A percentile compares a stretch with the other conserved stretches of the same genome.
Conservation (phyloP, 2,888 invertebrate species). For the Baronia brevicornis region DNA sequence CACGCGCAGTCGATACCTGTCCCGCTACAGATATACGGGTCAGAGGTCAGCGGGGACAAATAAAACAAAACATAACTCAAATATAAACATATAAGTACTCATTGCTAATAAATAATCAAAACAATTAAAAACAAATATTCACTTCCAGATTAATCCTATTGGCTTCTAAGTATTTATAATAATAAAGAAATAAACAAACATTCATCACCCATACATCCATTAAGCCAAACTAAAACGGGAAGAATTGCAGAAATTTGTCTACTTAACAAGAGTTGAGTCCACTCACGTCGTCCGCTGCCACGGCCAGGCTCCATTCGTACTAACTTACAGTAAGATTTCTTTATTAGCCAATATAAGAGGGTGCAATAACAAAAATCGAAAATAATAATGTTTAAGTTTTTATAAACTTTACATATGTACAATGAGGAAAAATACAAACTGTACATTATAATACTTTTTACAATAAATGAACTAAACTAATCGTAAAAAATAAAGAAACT, state of each 20-base stretch:
- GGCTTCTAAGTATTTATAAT: constrained; percentile 33
- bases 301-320: constrained; percentile 47
- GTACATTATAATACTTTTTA: constrained; percentile 73
- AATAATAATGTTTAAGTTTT: constrained; percentile 77
- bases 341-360: constrained; percentile 78
- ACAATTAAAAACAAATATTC: constrained; percentile 54
- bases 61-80: constrained; percentile 77
- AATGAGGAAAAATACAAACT: constrained; percentile 68
- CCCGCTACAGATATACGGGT: constrained; percentile 91
- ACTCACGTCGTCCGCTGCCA: constrained; percentile 52
- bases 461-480: constrained; percentile 73
- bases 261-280: constrained; percentile 37
- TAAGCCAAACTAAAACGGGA: constrained; percentile 66
- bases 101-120: constrained; percentile 67
- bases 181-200: constrained; percentile 32
- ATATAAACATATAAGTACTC: constrained; percentile 71
- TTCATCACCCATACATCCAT: constrained; percentile 57
- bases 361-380: constrained; percentile 81
- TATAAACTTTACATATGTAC: constrained; percentile 72
- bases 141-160: constrained; percentile 49
- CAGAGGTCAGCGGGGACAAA: constrained; percentile 81
- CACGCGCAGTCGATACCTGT: constrained; percentile 96
- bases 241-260: constrained; percentile 42
- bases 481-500: constrained; percentile 72
- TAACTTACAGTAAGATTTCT: constrained; percentile 81